Evolutionary conservation across 30 jellyfish, hydroid and myxozoan genomes (phyloP).

Genomic region (Turritopsis dohrnii): DNA sequence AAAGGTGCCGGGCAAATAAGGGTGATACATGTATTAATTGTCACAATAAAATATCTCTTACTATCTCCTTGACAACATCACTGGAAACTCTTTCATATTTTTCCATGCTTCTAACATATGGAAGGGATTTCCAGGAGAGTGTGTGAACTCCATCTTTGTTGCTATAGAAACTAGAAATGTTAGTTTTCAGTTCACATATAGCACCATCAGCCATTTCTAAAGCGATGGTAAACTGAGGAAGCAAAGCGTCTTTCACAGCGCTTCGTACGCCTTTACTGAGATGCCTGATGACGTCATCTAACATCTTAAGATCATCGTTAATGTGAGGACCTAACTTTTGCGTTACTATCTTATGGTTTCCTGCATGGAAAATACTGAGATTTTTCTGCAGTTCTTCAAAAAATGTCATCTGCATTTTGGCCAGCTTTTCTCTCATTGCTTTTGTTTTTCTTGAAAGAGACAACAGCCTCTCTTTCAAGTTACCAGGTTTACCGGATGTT

Average conservation of each 20-base stretch:
- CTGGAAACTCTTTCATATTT: not conserved
- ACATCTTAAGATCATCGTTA: slow-evolving; percentile 1
- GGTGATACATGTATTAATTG: not conserved
- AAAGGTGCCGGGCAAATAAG: not conserved
- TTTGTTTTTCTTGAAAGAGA: not conserved
- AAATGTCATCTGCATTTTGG: not conserved
- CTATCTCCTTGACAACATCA: slow-evolving; percentile 3
- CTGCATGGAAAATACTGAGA: not conserved
- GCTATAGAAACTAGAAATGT: slow-evolving; percentile 5
- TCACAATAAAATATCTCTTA: not conserved
- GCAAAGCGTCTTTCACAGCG: not conserved
- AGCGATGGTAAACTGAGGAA: slow-evolving; percentile 16
- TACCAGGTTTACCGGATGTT: not conserved
- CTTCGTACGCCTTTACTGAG: not conserved
- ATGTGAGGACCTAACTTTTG: not conserved
- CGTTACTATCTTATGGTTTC: not conserved
- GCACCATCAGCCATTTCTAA: slow-evolving; percentile 9
- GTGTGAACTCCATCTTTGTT: not conserved
- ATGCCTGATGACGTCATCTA: not conserved
- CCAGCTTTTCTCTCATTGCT: not conserved
- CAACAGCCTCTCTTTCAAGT: not conserved
- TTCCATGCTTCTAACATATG: not conserved
- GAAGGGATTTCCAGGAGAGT: slow-evolving; percentile 16
- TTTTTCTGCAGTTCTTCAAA: slow-evolving; percentile 11
- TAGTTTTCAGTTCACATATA: slow-evolving; percentile 25